Base-by-base conservation (phyloP, 2,113 vertebrate genomes). In the Uria aalge region DNA sequence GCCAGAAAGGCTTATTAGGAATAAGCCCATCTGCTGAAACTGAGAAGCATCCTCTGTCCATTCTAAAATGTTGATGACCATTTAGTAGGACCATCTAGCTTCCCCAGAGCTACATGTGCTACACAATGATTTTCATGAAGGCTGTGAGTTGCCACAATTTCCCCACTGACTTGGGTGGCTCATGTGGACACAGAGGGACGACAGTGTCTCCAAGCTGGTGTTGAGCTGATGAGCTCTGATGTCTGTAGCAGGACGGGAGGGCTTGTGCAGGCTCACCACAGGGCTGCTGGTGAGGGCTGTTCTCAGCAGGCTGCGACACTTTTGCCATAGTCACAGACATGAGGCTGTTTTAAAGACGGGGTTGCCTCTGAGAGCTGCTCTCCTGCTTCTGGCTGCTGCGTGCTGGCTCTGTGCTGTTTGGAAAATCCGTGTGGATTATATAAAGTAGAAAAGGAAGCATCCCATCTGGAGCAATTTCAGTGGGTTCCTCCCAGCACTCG, bases 391-490 rank as follows among this genome's bases (percentile, higher is more conserved):
- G 69, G 38, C 73, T 92, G 56, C 56, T 45, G 55, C 4, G 3
- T 0, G 0, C 34, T 80, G 66, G 34, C 48, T 93, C 88, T 88
- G n/a, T 57, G 32, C 85, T 77, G 27, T 80, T 55, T 74, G 59
- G 29, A 94, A 80, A 86, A 94, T 80, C 72, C 0, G 0, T 0
- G 41, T 57, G 50, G 67, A 71, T 88, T 92, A 92, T 24, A 90
- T 67, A 13, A 82, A 91, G 71, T 32, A 86, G 75, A 56, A 94
- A 62, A 94, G 79, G 36, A 90, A 82, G 15, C 2, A 0, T 92
- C 45, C 67, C 26, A 15, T 97, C 86, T 94, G 41, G 72, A 94
- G 55, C 53, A 41, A 27, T 94, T 91, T 91, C 75, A 53, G 30
- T 83, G 32, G 13, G 45, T 62, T 94, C 45, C 45, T 95, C 69